Evolutionary conservation across 2,888 invertebrate genomes (phyloP), one percentile per base, ranked within the genome.

Genomic region (Neoascia interrupta): DNA sequence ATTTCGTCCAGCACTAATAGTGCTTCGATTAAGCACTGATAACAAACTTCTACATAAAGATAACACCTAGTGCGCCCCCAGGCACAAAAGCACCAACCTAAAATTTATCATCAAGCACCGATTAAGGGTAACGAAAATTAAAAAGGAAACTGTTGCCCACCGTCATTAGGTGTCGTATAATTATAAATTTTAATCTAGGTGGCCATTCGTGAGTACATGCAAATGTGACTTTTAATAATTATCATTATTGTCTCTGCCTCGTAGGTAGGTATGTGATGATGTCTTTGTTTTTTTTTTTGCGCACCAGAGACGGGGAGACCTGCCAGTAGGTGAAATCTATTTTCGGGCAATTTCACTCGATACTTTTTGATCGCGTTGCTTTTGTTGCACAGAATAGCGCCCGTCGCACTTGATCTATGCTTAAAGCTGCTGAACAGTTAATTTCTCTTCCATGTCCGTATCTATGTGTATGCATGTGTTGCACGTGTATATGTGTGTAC

Each of bases 11-110:
- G 28, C 26, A 15, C 21, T 39, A 36, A 15, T n/a, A 45, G 60
- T 63, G 51, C 41, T 70, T 63, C 75, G 76, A 76, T 72, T 72
- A 64, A 76, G 47, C 47, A 34, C 72, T 76, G 76, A 76, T 76
- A 76, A 72, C 43, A 58, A 49, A 54, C 53, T 72, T 60, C 37
- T 54, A 60, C 58, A 64, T 64, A 41, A 39, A 63, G 60, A 51
- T 76, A n/a, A n/a, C n/a, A n/a, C n/a, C n/a, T n/a, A 43, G 63
- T 31, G 47, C 26, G n/a, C 10, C 11, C 23, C 18, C 16, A 54
- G 63, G 61, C 39, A 49, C 63, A 54, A 34, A 21, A 31, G 13
- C 47, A 28, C 31, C 36, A 21, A 53, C 18, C 10, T 8, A 21
- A 56, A 49, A 36, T 64, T 54, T 49, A 56, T 64, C 49, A 56